Base-by-base conservation (phyloP, 2,113 vertebrate genomes). In the Brachirus orientalis region DNA sequence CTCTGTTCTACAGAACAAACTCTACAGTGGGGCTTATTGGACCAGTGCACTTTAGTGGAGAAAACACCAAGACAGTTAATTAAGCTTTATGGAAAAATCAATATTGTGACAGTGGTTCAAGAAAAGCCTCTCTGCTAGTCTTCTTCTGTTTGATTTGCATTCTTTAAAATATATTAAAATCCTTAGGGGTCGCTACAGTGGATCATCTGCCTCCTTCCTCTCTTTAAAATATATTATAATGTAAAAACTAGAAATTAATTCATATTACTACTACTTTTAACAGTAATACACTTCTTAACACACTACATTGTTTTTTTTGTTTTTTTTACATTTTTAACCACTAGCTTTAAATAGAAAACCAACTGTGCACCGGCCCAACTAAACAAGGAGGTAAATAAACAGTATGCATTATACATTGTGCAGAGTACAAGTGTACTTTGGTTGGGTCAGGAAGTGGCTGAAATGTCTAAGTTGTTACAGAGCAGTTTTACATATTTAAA, bases 51-150 rank as follows among this genome's bases (percentile, higher is more conserved):
- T 68, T 75, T 80, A 73, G 73, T 17, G 58, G 60, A 66, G 77
- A 67, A 74, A 74, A 87, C 64, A 69, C 69, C 58, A 56, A 85
- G 75, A 72, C 79, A 71, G 75, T 78, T 91, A 84, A 89, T 90
- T 80, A 88, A 64, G 64, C 56, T 81, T 80, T 74, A 86, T 69
- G 47, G 72, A 45, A 82, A 83, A 85, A 89, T 89, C 80, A 63
- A 89, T 91, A 88, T 54, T 64, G 77, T 76, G 65, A 83, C 79
- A 65, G 63, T 45, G 45, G 45, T 73, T 82, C 68, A 69, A 84
- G 46, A 10, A 53, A 73, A 71, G 63, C 5, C 11, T 63, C 55
- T 36, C 73, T 75, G 47, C 72, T 48, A 68, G 47, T 68, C 67
- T 57, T 66, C 82, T 68, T 14, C 40, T 43, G 40, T 28, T 28